Conservation (phyloP, 2,888 invertebrate genomes). For the Polydrusus cervinus region DNA sequence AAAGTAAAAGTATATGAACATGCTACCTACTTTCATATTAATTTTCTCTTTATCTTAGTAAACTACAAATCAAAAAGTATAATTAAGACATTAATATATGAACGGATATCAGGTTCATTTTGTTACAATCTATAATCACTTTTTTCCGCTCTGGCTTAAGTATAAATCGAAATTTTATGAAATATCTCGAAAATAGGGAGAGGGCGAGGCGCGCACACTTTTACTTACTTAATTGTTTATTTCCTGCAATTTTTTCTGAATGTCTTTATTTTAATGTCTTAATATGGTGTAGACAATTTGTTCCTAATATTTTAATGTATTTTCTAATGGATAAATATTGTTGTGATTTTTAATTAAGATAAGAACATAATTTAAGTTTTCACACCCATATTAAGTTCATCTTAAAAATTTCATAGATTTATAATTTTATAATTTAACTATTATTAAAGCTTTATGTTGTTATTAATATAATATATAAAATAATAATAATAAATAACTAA, state of each 20-base stretch:
- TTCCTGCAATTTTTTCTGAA: slow-evolving; percentile 6
- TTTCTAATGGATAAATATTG: neutral
- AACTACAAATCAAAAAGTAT: neutral
- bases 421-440: too few species aligned
- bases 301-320: neutral
- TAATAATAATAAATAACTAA: too few species aligned
- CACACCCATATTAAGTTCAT: neutral
- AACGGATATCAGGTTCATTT: neutral
- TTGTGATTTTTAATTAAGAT: neutral
- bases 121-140: neutral
- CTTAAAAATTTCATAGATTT: neutral
- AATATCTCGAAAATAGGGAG: slow-evolving; percentile 12
- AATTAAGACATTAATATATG: slow-evolving; percentile 8
- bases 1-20: neutral
- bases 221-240: slow-evolving; percentile 10
- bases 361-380: too few species aligned
- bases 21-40: neutral
- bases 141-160: slow-evolving; percentile 6
- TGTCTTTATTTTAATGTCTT: neutral
- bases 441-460: too few species aligned
- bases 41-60: neutral
- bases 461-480: too few species aligned
- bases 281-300: neutral
- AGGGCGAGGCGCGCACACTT: neutral
- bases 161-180: neutral